Conservation (phyloP, 2,888 invertebrate genomes). For the Suillia variegata region DNA sequence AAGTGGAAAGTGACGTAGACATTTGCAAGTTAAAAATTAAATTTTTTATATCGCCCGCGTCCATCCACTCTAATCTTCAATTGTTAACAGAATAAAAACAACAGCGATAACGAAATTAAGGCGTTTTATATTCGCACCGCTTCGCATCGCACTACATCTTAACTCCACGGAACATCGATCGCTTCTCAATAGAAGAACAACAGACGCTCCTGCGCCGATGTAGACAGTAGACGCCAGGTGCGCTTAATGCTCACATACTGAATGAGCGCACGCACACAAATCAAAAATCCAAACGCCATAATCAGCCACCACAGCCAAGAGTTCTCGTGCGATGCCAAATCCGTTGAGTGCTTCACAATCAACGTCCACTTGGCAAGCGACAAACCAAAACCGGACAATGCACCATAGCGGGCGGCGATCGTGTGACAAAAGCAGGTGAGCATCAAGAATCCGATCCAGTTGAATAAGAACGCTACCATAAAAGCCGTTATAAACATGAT, state of each 20-base stretch:
- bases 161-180: too few relatives aligned
- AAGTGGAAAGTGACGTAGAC: too few relatives aligned
- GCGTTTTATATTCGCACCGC: too few relatives aligned
- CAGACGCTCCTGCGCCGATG: conserved; percentile 84
- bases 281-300: conserved; percentile 86
- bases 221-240: conserved; percentile 84
- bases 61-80: too few relatives aligned
- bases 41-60: too few relatives aligned
- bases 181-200: conserved; percentile 85
- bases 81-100: too few relatives aligned
- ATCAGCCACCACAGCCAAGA: conserved; percentile 93
- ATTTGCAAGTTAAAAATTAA: too few relatives aligned
- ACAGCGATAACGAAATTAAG: too few relatives aligned
- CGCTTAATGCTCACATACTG: conserved; percentile 89
- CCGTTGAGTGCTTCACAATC: conserved; percentile 90
- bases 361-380: conserved; percentile 95
- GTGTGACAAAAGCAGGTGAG: conserved; percentile 94
- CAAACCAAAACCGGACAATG: conserved; percentile 88
- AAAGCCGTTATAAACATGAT: conserved; percentile 93
- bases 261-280: conserved; percentile 84
- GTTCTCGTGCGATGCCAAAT: conserved; percentile 84
- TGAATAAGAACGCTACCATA: conserved; percentile 94
- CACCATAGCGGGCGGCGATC: conserved; percentile 90
- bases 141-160: too few relatives aligned
- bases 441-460: conserved; percentile 91